Conservation (phyloP, 2,797 vertebrate species). For the Platyrinchus mystaceus region DNA sequence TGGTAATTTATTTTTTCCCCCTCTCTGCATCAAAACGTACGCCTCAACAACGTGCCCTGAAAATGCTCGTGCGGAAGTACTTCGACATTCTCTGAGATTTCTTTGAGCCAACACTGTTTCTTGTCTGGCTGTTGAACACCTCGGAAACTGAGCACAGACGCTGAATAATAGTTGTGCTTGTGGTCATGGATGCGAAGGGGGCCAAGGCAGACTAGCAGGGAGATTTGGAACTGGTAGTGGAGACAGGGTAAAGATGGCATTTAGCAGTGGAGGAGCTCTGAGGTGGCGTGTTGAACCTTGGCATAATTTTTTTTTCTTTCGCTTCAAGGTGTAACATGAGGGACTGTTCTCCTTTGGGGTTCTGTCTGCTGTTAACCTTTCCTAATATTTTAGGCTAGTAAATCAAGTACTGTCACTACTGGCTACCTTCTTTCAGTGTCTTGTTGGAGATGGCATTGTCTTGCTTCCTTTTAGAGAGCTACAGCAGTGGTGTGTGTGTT, state of each 20-base stretch:
- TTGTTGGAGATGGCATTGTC: no score
- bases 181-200: not conserved
- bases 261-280: not conserved
- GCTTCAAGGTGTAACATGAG: not conserved
- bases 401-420: not conserved
- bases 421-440: not conserved
- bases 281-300: not conserved
- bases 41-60: not conserved
- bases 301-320: not conserved
- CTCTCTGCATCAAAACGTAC: not conserved
- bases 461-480: not conserved
- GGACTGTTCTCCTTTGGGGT: not conserved
- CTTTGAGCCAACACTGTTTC: not conserved
- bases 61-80: not conserved
- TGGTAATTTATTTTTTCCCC: not conserved
- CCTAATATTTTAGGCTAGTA: not conserved
- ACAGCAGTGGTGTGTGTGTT: not conserved
- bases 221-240: not conserved
- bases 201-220: not conserved
- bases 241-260: not conserved
- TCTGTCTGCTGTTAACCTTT: not conserved
- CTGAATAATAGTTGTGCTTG: not conserved
- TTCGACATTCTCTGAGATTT: not conserved
- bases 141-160: not conserved
- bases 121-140: not conserved